Base-by-base conservation (phyloP, 2,888 invertebrate species). In the Alloscopus bannaensis region DNA sequence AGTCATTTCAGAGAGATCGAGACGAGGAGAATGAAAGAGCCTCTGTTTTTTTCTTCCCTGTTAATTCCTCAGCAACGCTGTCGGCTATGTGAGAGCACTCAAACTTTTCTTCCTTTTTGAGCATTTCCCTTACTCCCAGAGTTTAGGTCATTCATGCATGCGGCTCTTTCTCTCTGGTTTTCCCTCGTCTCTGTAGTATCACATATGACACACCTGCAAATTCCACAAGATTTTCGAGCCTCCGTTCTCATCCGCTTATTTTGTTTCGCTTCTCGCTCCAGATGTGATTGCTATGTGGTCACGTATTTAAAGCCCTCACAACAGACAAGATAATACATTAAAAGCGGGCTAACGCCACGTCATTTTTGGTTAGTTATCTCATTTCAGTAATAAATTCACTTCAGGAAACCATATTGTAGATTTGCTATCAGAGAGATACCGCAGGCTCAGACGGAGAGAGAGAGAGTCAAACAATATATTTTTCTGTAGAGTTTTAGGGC, bases 141-240 rank as follows among this genome's bases (percentile, higher is more conserved):
- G 22, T 59, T 70, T 50, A 60, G 50, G 47, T 45, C 70, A 70
- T 31, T 60, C 70, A 50, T 47, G 47, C 59, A 60, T 70, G 47
- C 36, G 60, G 24, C 40, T 45, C 36, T 50, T 50, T 18, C 18
- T 20, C 18, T 50, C 50, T 22, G n/a, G n/a, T n/a, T n/a, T n/a
- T n/a, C n/a, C n/a, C n/a, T 36, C 36, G 8, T 36, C 36, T 36
- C 36, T 55, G n/a, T n/a, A n/a, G n/a, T n/a, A n/a, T n/a, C n/a
- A n/a, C n/a, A n/a, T n/a, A n/a, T n/a, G n/a, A n/a, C n/a, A n/a
- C n/a, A 24, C 55, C 55, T 55, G 8, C 55, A 11, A 55, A n/a
- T n/a, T n/a, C n/a, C n/a, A n/a, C n/a, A n/a, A n/a, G n/a, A n/a
- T n/a, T n/a, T n/a, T n/a, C n/a, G n/a, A n/a, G n/a, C n/a, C n/a